Evolutionary conservation across 2,113 vertebrate species (phyloP), one percentile per base, ranked within the genome.

Genomic region (Redunca redunca): DNA sequence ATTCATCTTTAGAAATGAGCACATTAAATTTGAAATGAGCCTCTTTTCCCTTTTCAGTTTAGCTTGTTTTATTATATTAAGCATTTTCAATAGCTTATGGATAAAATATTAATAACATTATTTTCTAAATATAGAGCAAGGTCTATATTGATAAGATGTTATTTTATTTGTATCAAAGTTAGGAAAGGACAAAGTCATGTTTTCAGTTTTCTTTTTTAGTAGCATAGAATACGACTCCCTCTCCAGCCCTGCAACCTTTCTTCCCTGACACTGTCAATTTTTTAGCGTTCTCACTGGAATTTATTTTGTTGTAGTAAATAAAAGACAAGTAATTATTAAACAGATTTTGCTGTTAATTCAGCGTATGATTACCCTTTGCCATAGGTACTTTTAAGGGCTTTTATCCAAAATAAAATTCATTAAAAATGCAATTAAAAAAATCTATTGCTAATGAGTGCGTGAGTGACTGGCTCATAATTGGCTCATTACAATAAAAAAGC

Each of bases 381-480:
- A 98, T 97, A 98, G 97, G 98, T 98, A 97, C 96, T 97, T 98
- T 97, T 97, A 97, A 98, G 98, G 97, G 94, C 93, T 98, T 98
- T 97, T 97, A 98, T 97, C 94, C 96, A 97, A 98, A 98, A 98
- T 97, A 97, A 91, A 97, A 97, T 98, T 98, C 94, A 98, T 98
- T 98, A 97, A 98, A 98, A 98, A 98, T 98, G 96, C 96, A 97
- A 98, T 98, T 98, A 94, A 98, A 97, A 98, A 98, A 98, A 98
- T 98, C 97, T 97, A 98, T 98, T 98, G 98, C 98, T 98, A 98
- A 98, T 98, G 93, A 97, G 96, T 95, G 95, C 93, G 95, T 98
- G 98, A 98, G 97, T 98, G 97, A 98, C 97, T 98, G 93, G 89
- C 95, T 98, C 90, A 96, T 98, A 98, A 98, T 98, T 98, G 95